Base-by-base conservation (phyloP, 2,797 vertebrate species). In the Dendrocincla fuliginosa region DNA sequence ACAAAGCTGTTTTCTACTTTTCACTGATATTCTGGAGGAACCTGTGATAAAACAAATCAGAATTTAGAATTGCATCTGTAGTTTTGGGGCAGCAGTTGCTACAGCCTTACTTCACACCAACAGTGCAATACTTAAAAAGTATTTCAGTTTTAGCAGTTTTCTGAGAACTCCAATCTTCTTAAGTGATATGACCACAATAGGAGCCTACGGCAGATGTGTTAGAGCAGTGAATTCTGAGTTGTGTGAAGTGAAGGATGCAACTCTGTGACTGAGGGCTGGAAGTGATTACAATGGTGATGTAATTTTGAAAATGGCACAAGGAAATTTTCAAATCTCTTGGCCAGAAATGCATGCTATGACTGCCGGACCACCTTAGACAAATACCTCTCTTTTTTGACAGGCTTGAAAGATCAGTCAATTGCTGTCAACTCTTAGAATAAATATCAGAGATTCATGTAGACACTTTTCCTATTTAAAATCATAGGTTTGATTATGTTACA, bases 361-460 rank as follows among this genome's bases (percentile, higher is more conserved):
- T 96, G 53, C 37, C 92, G 91, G 76, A 79, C 16, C 35, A 55
- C 15, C 46, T 89, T 64, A 53, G 56, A 42, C 56, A 87, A 96
- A 96, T 47, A 70, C 11, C 64, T 79, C 50, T 95, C n/a, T 90
- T 95, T 69, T 50, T 76, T 91, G 41, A 77, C 25, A 65, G 44
- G 68, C 60, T 91, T 80, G 82, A 95, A 95, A 89, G 37, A 16
- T 77, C 73, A 83, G 70, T 16, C 2, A 3, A 39, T 91, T 52
- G 17, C 17, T 76, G n/a, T 91, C 50, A 89, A 90, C 30, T 87
- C 70, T 86, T 85, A 90, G 87, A 96, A 95, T 22, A 78, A 94
- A 91, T 83, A 92, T 39, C 82, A 71, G 64, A 93, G 25, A 41
- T 37, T 28, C 70, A 30, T 71, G 65, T 85, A 75, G 74, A 56